Evolutionary conservation across 2,113 vertebrate species (phyloP), one percentile per base, ranked within the genome.

Genomic region (Verasper variegatus): DNA sequence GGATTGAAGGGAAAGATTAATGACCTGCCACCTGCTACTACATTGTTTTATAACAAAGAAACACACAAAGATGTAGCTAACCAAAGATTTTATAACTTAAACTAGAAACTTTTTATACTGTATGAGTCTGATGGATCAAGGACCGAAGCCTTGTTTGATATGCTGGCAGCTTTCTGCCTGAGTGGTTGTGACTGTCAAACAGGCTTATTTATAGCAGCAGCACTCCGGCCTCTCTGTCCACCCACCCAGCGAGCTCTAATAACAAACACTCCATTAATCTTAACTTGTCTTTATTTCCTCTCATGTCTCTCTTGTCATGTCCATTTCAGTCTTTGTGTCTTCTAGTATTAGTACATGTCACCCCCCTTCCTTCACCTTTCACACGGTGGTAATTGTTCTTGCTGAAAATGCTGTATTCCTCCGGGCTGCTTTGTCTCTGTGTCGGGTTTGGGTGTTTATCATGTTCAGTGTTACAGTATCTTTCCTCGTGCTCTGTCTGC

Each of bases 141-240:
- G 64, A 69, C 47, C 73, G 83, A 59, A 70, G 68, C 42, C 14
- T 67, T 77, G 66, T 84, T 77, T 87, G 79, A 85, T 79, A 77
- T 64, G 35, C 55, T 77, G 58, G 45, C 79, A 71, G 47, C 68
- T 78, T 71, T 66, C 42, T 76, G 31, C 61, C 57, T 58, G 70
- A 78, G 72, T 5, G 21, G 55, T 73, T 83, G 60, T 78, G 68
- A 59, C 80, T 85, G 56, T 89, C 78, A 76, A 56, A 76, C 63
- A 26, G 54, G n/a, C 11, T 78, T 89, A 91, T 88, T 92, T 88
- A 88, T 90, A 92, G 82, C 70, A 61, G 67, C 72, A 15, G 52
- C 52, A 11, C 60, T 56, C 35, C 1, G 11, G 76, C 66, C 40
- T 49, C 35, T 80, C n/a, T 67, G 35, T 84, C 76, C 87, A 68